phyloP scores from a whole-genome alignment of 35 echinoderm and acorn worm species.

The Heliocidaris tuberculata region DNA sequence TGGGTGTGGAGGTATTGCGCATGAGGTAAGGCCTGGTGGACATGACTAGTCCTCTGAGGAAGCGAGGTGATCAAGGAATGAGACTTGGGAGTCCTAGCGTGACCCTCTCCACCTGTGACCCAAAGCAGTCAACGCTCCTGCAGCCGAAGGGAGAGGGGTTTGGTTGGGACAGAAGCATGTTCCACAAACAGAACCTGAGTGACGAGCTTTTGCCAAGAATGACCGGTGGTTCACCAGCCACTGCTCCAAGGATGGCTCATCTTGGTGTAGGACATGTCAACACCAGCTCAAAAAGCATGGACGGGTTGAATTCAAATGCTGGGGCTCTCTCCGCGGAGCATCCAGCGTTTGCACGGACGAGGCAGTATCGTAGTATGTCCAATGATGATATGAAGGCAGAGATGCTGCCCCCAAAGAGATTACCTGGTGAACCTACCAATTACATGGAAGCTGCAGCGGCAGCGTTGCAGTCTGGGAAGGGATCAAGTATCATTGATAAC shows the following conservation, averaged over 20 bases:
- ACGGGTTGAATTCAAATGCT: constrained; percentile 14
- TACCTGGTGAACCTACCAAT: constrained; percentile 35
- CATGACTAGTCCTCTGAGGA: constrained; percentile 33
- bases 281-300: constrained; percentile 39
- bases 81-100: not conserved
- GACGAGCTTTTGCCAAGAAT: constrained; percentile 1
- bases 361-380: constrained; percentile 34
- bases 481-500: constrained; percentile 39
- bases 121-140: not conserved
- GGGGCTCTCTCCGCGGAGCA: not conserved
- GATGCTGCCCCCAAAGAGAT: not conserved
- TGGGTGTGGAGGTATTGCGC: not conserved
- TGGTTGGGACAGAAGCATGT: not conserved
- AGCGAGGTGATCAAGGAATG: constrained; percentile 16
- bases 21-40: not conserved
- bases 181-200: constrained; percentile 33
- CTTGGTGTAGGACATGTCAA: constrained; percentile 25
- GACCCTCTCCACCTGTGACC: constrained; percentile 8
- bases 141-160: not conserved
- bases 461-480: not conserved
- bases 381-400: constrained; percentile 18
- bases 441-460: constrained; percentile 44
- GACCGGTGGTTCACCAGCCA: not conserved
- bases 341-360: constrained; percentile 28
- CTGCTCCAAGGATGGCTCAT: not conserved